Base-by-base conservation (phyloP, 2,888 invertebrate species). In the Homarus gammarus region DNA sequence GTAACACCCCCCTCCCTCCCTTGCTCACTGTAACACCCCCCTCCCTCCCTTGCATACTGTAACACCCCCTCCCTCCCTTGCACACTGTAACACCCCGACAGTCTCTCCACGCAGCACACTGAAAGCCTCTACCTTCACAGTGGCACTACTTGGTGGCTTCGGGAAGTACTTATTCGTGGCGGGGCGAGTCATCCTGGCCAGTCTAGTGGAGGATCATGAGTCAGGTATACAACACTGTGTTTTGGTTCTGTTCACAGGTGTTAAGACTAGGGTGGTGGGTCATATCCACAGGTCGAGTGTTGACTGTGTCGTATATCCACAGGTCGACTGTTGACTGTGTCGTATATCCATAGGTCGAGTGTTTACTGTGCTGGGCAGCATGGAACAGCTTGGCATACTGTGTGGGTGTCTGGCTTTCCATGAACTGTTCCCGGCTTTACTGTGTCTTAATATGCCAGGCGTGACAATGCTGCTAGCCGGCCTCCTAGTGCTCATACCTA, bases 401-500 rank as follows among this genome's bases (percentile, higher is more conserved):
- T 15, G 36, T 31, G 87, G 87, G 6, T 72, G 68, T 38, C 27
- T 75, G 10, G 64, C 82, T 22, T 79, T 40, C 64, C 36, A 64
- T 44, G 56, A 81, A 18, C 64, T 87, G n/a, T 87, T 82, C 72
- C 56, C 82, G 8, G 36, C 49, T 33, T 36, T 78, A 49, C 22
- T 75, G 33, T n/a, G n/a, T 0, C 56, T 38, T 51, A 27, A 15
- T 18, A 82, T 82, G 87, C 87, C 87, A 12, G 87, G 87, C 38
- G 82, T 82, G 22, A 75, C 82, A n/a, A 44, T 87, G 40, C 56
- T 87, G n/a, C 15, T 75, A 10, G 51, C 79, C 15, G 81, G 82
- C 8, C 51, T 82, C n/a, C 2, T 75, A 31, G 49, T 64, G 0
- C 40, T 82, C 56, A 56, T 87, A 33, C 87, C 87, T 27, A 73